phyloP scores from a whole-genome alignment of 37 sponge, comb jelly and placozoan genomes.

The Crambe crambe region DNA sequence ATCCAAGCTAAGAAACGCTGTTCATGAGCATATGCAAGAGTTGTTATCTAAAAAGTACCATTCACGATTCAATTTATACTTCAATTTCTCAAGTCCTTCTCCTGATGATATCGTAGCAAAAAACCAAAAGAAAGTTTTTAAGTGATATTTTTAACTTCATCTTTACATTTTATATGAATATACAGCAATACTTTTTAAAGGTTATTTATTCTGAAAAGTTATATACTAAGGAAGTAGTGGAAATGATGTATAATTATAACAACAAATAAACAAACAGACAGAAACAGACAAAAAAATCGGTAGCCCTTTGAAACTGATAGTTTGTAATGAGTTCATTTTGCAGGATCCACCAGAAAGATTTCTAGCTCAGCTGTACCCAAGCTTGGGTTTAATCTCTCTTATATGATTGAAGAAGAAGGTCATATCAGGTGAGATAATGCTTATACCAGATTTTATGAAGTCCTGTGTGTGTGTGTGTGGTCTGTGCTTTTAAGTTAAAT shows the following conservation, averaged over 20 bases:
- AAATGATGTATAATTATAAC: too few species aligned
- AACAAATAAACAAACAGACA: too few species aligned
- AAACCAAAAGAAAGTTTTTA: conserved; percentile 31
- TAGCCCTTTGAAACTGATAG: too few species aligned
- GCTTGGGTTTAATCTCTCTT: not conserved
- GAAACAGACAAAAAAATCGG: too few species aligned
- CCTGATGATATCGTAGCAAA: conserved; percentile 51
- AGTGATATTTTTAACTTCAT: not conserved
- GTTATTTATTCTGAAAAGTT: too few species aligned
- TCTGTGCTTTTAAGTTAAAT: conserved; percentile 1
- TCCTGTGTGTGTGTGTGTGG: not conserved
- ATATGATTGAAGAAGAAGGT: not conserved
- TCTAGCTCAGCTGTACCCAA: conserved; percentile 12
- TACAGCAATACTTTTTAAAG: too few species aligned
- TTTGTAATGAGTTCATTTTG: not conserved
- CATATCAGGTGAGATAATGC: not conserved
- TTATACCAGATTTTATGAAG: not conserved
- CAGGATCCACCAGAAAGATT: not conserved
- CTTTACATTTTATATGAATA: too few species aligned
- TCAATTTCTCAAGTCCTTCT: conserved; percentile 49
- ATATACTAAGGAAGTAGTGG: too few species aligned
- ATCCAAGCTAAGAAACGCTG: too few species aligned
- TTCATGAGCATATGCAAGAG: not conserved
- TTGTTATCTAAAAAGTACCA: conserved; percentile 2
- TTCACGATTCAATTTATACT: not conserved